Evolutionary conservation across 2,888 invertebrate species (phyloP), one percentile per base, ranked within the genome.

Genomic region (Nemotelus pantherinus): DNA sequence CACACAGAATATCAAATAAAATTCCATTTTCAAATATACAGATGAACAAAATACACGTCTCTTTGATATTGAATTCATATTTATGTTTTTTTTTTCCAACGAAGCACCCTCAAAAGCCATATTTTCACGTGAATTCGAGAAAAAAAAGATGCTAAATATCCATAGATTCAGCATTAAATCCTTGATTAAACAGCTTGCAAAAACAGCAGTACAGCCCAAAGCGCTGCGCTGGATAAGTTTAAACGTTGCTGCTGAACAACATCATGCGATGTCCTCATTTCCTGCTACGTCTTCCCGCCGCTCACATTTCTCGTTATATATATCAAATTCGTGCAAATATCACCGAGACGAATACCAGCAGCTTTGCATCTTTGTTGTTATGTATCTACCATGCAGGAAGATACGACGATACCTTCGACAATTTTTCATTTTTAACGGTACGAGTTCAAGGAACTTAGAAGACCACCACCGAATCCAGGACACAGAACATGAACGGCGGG

Each of bases 151-250:
- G 41, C 58, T 60, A 60, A 7, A 9, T 50, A 9, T 39, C 70
- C 55, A 9, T 41, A 43, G 70, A 55, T 70, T 70, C 43, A 55
- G 70, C 70, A 70, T 70, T 55, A 70, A 70, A 70, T 70, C 53
- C 43, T 55, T 70, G 70, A 70, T 70, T 53, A 70, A 55, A 55
- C 70, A 70, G 53, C 70, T 43, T 25, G 41, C 7, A 70, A 48
- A 60, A 7, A 60, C 60, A 60, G 41, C 41, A 60, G 60, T 7
- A 7, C 25, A 25, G 25, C 25, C 25, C 25, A 25, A 25, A 25
- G 25, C 25, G 25, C 25, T 25, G 25, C 25, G 25, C 25, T 25
- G 25, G 25, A 43, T 25, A 10, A 48, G 50, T 39, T 50, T 39
- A 10, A 63, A 43, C 9, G 5, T 53, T 53, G 6, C 53, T 6